A percentile compares a stretch with the other conserved stretches of the same genome.
Evolutionary conservation across 1,140 invertebrate genomes (phyloP).

Genomic region (Eurosta solidaginis): DNA sequence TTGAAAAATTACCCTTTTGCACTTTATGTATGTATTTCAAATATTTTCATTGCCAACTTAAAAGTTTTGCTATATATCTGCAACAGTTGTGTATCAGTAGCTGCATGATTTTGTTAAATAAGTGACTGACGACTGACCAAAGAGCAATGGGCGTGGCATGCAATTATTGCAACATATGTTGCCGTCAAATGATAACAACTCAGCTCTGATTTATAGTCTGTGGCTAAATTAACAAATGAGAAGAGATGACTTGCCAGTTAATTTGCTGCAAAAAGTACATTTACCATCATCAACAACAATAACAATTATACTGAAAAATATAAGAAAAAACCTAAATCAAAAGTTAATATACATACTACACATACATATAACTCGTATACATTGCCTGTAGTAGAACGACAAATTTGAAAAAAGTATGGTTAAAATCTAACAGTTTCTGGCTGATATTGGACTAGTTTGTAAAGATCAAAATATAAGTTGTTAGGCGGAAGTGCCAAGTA

Average conservation of each 20-base stretch:
- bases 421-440: no score
- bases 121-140: background rate
- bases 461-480: no score
- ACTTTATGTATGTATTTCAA: background rate
- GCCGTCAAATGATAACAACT: constrained; percentile 24
- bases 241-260: constrained; percentile 1
- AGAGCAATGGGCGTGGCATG: constrained; percentile 20
- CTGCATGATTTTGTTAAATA: background rate
- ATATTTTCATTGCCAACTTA: background rate
- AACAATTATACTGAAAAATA: background rate
- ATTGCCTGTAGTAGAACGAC: no score
- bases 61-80: background rate
- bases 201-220: constrained; percentile 7
- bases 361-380: no score
- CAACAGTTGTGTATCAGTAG: no score
- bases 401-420: no score
- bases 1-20: background rate
- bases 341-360: background rate
- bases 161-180: constrained; percentile 22
- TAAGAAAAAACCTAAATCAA: background rate
- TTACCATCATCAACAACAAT: background rate
- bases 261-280: constrained; percentile 7
- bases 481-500: no score
- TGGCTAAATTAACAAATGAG: constrained; percentile 18
- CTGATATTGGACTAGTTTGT: no score